Base-by-base conservation (phyloP, 2,888 invertebrate genomes). In the Rutpela maculata region DNA sequence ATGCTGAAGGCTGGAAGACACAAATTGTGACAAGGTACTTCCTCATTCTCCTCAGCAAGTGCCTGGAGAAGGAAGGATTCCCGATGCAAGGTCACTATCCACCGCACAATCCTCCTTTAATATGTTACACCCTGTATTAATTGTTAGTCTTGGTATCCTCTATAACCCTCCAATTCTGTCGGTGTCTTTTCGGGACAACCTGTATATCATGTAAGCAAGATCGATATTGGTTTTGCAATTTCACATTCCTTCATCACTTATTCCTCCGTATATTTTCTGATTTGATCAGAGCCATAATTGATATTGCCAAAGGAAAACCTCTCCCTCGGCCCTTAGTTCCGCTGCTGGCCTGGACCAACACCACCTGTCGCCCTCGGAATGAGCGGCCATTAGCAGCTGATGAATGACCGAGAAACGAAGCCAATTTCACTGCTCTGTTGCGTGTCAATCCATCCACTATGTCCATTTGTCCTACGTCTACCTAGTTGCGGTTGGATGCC, bases 401-500 rank as follows among this genome's bases (percentile, higher is more conserved):
- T 88, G 87, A 88, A 88, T 88, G 88, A 86, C 86, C 86, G 86
- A 87, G 86, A 87, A 88, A 88, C 88, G 87, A 87, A 88, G 88
- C 87, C 88, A 88, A 89, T 89, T 88, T 87, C 87, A 86, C 84
- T 85, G 86, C 85, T 85, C 87, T 86, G 86, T 86, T 86, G 86
- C 87, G 84, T 85, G 86, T 84, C 86, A 84, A 81, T 81, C 81
- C 77, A 76, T 79, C 76, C 78, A 60, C 74, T 71, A 68, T 78
- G 79, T 75, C 71, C 74, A 77, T 81, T 78, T 75, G 78, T 78
- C 75, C 78, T 31, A 73, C 74, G 74, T 78, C 74, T 68, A 55
- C 66, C 68, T 57, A 59, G 56, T 65, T 65, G 65, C 65, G 43
- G 65, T 65, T 26, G 22, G 38, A 17, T 57, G 19, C 43, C 67